Evolutionary conservation across 2,888 invertebrate species (phyloP).

Genomic region (Metallyticus violacea): DNA sequence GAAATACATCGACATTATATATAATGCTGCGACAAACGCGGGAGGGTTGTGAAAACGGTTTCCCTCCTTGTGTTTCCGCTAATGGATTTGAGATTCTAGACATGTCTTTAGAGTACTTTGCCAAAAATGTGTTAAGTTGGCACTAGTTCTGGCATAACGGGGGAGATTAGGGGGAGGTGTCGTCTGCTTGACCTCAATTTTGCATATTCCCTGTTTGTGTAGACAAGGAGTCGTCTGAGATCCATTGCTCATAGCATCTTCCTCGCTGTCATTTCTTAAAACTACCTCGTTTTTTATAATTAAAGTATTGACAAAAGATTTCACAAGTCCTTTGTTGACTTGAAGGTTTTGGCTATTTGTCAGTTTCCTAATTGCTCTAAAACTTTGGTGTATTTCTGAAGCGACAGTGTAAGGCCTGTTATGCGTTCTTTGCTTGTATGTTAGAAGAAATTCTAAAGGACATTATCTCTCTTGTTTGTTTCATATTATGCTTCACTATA

Average conservation of each 20-base stretch:
- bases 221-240: neutral
- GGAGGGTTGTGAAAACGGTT: neutral
- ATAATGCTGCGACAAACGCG: neutral
- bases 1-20: no score
- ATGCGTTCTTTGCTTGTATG: neutral
- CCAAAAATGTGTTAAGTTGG: neutral
- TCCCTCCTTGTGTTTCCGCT: neutral
- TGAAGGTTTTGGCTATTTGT: neutral
- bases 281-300: neutral
- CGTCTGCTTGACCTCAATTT: neutral
- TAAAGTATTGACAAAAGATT: neutral
- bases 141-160: neutral
- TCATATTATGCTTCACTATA: no score
- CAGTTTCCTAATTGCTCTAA: neutral
- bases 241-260: neutral
- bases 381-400: neutral
- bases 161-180: neutral
- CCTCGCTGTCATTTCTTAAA: neutral
- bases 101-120: neutral
- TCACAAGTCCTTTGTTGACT: no score
- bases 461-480: no score
- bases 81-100: neutral
- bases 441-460: no score
- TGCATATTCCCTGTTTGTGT: neutral
- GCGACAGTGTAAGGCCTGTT: neutral